These are phyloP conservation scores for Dasysyrphus tricinctus DNA, from an alignment of 2,888 invertebrate species.

Conservation along the genomic window DNA sequence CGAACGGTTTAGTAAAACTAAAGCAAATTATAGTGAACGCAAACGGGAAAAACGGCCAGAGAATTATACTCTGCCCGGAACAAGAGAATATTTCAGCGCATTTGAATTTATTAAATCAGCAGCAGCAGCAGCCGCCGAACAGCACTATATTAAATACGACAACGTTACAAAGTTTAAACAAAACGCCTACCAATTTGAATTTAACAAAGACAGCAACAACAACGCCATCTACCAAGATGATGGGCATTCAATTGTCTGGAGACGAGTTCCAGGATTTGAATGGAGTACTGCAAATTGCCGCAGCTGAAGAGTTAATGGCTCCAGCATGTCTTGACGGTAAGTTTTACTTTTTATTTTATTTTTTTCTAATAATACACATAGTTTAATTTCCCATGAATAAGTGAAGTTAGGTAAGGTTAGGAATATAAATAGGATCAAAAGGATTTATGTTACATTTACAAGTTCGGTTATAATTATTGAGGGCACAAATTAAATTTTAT, in stretches of 20 bases:
- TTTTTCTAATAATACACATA: neutral
- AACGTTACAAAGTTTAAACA: conserved; percentile 45
- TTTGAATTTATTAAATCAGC: conserved; percentile 61
- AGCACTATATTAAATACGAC: conserved; percentile 59
- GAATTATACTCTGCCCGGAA: conserved; percentile 22
- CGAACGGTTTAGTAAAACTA: conserved; percentile 57
- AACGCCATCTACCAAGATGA: conserved; percentile 55
- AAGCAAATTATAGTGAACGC: conserved; percentile 54
- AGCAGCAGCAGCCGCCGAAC: conserved; percentile 40
- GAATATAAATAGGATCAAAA: no score
- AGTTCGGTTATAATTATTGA: no score
- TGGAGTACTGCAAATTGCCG: conserved; percentile 72
- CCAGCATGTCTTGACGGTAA: conserved; percentile 70
- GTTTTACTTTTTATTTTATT: conserved; percentile 19
- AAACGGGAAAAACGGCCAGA: conserved; percentile 56
- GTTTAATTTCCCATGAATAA: neutral
- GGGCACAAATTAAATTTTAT: no score
- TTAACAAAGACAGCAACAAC: conserved; percentile 59
- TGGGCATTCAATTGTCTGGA: conserved; percentile 68
- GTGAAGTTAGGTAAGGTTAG: no score
- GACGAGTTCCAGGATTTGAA: conserved; percentile 71
- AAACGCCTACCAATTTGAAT: conserved; percentile 54
- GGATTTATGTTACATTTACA: no score
- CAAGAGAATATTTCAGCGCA: conserved; percentile 59
- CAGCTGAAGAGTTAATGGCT: conserved; percentile 69